Evolutionary conservation across 2,888 invertebrate genomes (phyloP), one percentile per base, ranked within the genome.

Genomic region (Parnassius mnemosyne): DNA sequence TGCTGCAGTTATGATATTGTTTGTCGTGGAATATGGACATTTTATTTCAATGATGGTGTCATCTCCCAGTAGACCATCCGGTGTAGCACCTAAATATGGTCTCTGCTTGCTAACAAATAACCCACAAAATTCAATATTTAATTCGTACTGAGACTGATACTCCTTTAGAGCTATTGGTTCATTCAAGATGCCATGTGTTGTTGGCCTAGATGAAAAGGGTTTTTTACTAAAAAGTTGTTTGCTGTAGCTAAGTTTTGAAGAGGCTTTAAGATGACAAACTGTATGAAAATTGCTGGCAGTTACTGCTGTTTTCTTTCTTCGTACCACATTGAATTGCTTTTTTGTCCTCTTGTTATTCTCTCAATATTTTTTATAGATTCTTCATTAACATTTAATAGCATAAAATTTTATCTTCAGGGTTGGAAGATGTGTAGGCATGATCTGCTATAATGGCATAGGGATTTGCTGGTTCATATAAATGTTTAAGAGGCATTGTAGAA

Each of bases 1-100:
- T 9, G n/a, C 46, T n/a, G 50, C 13, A 16, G 11, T 65, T n/a
- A 67, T 66, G 7, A n/a, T n/a, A 43, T 56, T 42, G 47, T 65
- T 44, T 49, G 66, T 59, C 9, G 57, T 62, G n/a, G 64, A 47
- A 60, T 68, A 69, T 1, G 67, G 67, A 53, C 68, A 68, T 54
- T 68, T 71, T 0, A 70, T 52, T 65, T 69, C 69, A 41, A 70
- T 68, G 0, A 69, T 12, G 0, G 68, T 69, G 1, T 69, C 68
- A 12, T 59, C 46, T 1, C 66, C 66, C 3, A 65, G 16, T 41
- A 69, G 43, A 1, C 68, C 67, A 67, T 69, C 69, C n/a, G 69
- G 69, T 42, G 12, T 46, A 46, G 12, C 25, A 25, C 25, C 25
- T 5, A 3, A 25, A 25, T 25, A 3, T 25, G 25, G 25, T 25